These are phyloP conservation scores for Helarctos malayanus DNA, from an alignment of 2,797 vertebrate species.

Conservation along the genomic window DNA sequence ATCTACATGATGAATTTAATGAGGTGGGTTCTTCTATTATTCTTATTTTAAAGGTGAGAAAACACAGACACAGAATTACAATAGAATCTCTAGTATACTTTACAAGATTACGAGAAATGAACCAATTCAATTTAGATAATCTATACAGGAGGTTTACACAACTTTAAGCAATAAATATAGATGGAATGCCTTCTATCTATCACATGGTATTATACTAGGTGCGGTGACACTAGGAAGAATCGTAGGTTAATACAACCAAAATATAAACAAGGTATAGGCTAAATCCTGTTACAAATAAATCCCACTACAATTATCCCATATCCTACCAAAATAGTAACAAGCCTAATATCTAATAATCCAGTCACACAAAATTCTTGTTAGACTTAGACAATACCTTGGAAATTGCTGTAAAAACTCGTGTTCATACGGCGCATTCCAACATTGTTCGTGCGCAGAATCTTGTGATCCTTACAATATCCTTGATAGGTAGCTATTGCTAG, in stretches of 20 bases:
- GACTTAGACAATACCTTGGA: constrained; percentile 17
- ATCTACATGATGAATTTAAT: constrained; percentile 28
- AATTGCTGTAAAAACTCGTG: neutral
- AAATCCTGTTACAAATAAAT: constrained; percentile 51
- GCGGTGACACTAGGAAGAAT: constrained; percentile 16
- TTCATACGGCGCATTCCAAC: neutral
- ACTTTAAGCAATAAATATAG: constrained; percentile 29
- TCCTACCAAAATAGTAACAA: constrained; percentile 49
- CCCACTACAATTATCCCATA: neutral
- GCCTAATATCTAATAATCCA: neutral
- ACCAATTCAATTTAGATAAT: neutral
- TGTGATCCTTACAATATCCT: neutral
- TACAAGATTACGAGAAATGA: constrained; percentile 50
- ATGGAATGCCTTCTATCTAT: neutral
- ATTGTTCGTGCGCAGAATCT: neutral
- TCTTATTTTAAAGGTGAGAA: constrained; percentile 49
- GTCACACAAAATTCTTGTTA: constrained; percentile 38
- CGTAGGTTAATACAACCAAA: constrained; percentile 48
- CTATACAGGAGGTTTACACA: neutral
- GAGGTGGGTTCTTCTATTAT: constrained; percentile 11
- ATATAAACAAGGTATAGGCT: neutral
- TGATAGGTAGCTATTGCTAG: constrained; percentile 20
- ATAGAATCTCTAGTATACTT: constrained; percentile 20
- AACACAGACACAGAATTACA: neutral
- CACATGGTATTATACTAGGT: neutral